Evolutionary conservation across 2,888 invertebrate species (phyloP).

Genomic region (Amphimallon solstitiale): DNA sequence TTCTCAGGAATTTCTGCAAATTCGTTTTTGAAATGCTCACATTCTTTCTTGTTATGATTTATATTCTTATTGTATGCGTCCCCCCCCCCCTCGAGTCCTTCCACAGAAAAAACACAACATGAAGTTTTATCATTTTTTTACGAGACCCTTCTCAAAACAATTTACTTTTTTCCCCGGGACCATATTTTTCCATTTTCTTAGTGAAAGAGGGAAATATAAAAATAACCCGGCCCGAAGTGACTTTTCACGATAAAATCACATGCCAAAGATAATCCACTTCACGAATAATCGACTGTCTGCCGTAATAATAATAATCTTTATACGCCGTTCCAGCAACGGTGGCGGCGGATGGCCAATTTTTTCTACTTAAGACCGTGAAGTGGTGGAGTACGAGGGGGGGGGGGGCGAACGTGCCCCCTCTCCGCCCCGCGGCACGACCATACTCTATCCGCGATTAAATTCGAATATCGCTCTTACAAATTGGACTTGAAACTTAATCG

Average conservation of each 20-base stretch:
- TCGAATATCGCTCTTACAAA: constrained; percentile 7
- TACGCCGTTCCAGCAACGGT: neutral
- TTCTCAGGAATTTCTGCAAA: too few species aligned
- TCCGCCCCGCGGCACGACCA: too few species aligned
- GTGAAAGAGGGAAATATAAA: neutral
- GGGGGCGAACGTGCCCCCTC: neutral
- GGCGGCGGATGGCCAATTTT: neutral
- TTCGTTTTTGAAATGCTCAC: too few species aligned
- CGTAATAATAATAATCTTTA: neutral
- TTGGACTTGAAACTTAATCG: neutral
- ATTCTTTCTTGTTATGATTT: too few species aligned
- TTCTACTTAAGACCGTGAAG: neutral
- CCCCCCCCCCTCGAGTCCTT: too few species aligned
- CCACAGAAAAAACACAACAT: too few species aligned
- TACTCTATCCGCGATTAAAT: neutral
- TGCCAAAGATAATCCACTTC: neutral
- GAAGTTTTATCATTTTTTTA: too few species aligned
- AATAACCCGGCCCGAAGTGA: neutral
- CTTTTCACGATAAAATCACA: neutral
- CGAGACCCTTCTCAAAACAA: neutral
- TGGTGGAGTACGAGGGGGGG: neutral
- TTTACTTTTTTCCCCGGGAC: neutral
- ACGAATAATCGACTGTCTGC: neutral
- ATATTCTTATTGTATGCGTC: too few species aligned
- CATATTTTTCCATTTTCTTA: neutral